Base-by-base conservation (phyloP, 2,888 invertebrate genomes). In the Aspidiotus rigidus region DNA sequence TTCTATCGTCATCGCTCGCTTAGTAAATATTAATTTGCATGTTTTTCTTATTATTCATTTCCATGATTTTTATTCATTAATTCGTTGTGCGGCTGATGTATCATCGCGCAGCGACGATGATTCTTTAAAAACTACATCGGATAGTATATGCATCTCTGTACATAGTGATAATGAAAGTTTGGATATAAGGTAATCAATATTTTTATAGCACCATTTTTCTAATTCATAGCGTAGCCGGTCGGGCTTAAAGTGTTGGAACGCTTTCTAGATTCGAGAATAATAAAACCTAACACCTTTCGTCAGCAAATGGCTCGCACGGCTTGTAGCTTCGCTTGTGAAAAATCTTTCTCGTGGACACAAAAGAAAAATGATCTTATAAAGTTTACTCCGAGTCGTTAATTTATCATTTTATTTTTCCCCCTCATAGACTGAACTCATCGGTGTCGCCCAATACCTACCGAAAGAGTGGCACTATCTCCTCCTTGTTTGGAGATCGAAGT, bases 401-500 rank as follows among this genome's bases (percentile, higher is more conserved):
- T 49, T 2, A n/a, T 59, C 7, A 2, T 6, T 64, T 60, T 63
- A 9, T 61, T 40, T n/a, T n/a, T n/a, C n/a, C n/a, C n/a, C n/a
- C n/a, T 16, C 16, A 15, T 11, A 71, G 72, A n/a, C 61, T 72
- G 40, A 57, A 57, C 44, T 66, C 70, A 17, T 69, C 72, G 6
- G 69, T 66, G 15, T 71, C 72, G 9, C 71, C 72, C 3, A 67
- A 62, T 72, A 81, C 83, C 74, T 67, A 67, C 28, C 83, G 82
- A 66, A 85, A 85, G 75, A 80, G 84, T 0, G 83, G 84, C 73
- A 83, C 84, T 13, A 79, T 84, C 44, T 82, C 83, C 10, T 83
- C 84, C 59, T 80, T 84, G 77, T 83, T 84, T 73, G 83, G 85
- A 71, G 86, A 90, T 77, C 79, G 86, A 63, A 77, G 87, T 73